Percentiles rank a stretch among this genome's conserved stretches.
These are phyloP conservation scores for Malacoraja senta DNA, from an alignment of 2,797 vertebrate species.

Conservation along the genomic window DNA sequence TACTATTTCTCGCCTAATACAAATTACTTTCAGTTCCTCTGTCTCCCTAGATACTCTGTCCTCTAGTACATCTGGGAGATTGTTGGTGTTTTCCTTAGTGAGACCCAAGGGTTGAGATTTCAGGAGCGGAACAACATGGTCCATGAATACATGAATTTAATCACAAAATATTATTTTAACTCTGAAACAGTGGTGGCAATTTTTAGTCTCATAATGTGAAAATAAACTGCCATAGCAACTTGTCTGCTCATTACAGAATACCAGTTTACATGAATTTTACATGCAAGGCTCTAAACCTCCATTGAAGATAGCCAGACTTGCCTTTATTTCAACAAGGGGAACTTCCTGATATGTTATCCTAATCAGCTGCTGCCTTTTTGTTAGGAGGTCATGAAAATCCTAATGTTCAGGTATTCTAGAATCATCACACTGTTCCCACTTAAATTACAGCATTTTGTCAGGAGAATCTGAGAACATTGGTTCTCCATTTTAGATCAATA, in stretches of 20 bases:
- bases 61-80: too few relatives aligned
- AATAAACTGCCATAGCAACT: background rate
- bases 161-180: background rate
- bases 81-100: too few relatives aligned
- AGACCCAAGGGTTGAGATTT: too few relatives aligned
- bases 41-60: too few relatives aligned
- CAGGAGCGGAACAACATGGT: background rate
- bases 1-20: too few relatives aligned
- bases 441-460: background rate
- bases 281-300: background rate
- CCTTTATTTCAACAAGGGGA: background rate
- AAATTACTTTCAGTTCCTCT: too few relatives aligned
- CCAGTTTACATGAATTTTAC: background rate
- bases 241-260: background rate
- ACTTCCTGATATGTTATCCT: background rate
- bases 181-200: background rate
- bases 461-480: background rate
- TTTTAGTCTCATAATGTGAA: background rate
- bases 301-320: background rate
- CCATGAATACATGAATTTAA: background rate
- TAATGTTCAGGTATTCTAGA: background rate
- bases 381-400: background rate
- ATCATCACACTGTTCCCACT: background rate
- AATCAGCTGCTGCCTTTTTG: background rate
- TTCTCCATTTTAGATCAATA: background rate